Conservation (phyloP, 2,113 vertebrate genomes). For the Notothenia rossii region DNA sequence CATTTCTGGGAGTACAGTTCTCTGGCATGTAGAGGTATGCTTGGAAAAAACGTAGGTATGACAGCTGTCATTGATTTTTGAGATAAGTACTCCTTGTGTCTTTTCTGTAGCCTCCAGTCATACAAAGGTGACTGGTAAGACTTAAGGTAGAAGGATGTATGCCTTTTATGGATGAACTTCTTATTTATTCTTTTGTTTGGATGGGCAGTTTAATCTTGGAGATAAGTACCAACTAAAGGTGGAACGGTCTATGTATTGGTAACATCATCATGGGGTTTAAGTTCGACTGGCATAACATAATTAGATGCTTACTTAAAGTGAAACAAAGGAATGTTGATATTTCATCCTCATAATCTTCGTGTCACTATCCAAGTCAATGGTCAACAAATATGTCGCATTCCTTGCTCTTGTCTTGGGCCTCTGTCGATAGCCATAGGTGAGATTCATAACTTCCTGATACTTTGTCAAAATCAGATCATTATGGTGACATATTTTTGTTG, state of each 20-base stretch:
- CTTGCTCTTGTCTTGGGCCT: not conserved
- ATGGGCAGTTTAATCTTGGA: not conserved
- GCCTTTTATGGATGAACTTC: not conserved
- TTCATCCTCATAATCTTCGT: not conserved
- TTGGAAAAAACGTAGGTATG: not conserved
- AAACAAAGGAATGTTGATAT: not conserved
- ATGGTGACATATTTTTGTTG: conserved; percentile 2
- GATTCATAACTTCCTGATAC: not conserved
- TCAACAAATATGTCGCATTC: conserved; percentile 1
- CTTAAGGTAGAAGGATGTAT: not conserved
- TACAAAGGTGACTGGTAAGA: not conserved
- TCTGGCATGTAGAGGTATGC: conserved; percentile 27
- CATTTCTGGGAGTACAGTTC: conserved; percentile 1
- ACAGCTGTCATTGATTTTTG: conserved; percentile 44
- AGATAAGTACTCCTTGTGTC: conserved; percentile 23
- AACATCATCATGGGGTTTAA: not conserved
- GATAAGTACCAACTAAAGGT: not conserved
- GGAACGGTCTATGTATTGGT: not conserved
- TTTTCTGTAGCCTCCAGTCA: conserved; percentile 4
- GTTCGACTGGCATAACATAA: not conserved
- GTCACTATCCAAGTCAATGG: not conserved
- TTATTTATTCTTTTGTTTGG: not conserved
- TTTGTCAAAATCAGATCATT: not conserved
- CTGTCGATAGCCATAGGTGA: not conserved
- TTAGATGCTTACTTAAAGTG: not conserved